Base-by-base conservation (phyloP, 2,888 invertebrate genomes). In the Drosophila pseudotalamancana region DNA sequence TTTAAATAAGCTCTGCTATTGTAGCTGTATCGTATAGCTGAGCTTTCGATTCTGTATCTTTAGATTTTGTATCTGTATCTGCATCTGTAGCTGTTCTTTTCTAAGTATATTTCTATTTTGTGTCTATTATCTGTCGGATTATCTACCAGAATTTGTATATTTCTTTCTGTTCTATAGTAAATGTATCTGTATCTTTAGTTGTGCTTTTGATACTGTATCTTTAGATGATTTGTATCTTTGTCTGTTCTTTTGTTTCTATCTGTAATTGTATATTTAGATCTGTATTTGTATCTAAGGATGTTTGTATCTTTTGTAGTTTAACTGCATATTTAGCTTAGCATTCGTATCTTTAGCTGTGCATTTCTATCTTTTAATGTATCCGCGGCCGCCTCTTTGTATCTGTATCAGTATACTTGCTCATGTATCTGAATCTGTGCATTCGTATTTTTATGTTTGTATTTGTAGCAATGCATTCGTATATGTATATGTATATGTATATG, bases 381-480 rank as follows among this genome's bases (percentile, higher is more conserved):
- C n/a, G n/a, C n/a, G n/a, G n/a, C n/a, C n/a, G n/a, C n/a, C n/a
- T n/a, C 5, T 25, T 25, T 25, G 25, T 25, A 25, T 25, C 25
- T 25, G 25, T 25, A 25, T 6, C 25, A 8, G 2, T 6, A 6
- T 25, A 25, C 8, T 6, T 25, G n/a, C n/a, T n/a, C n/a, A n/a
- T n/a, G 25, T 25, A 25, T 25, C 34, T 34, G 16, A 4, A 34
- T 6, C 9, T 32, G 25, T 27, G 19, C 23, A 21, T 8, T 42
- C 21, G 12, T 65, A 21, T 16, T 19, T 39, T 18, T 29, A 27
- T 68, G 21, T 19, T 18, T 45, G 37, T 29, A 27, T 19, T 25
- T 25, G 25, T 34, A 23, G 16, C 11, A 1, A 3, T 49, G 32
- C n/a, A 4, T 18, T 6, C 5, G 32, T 57, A 25, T 31, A 9